phyloP scores from a whole-genome alignment of 2,888 invertebrate genomes.

The Scaptomyza parva region DNA sequence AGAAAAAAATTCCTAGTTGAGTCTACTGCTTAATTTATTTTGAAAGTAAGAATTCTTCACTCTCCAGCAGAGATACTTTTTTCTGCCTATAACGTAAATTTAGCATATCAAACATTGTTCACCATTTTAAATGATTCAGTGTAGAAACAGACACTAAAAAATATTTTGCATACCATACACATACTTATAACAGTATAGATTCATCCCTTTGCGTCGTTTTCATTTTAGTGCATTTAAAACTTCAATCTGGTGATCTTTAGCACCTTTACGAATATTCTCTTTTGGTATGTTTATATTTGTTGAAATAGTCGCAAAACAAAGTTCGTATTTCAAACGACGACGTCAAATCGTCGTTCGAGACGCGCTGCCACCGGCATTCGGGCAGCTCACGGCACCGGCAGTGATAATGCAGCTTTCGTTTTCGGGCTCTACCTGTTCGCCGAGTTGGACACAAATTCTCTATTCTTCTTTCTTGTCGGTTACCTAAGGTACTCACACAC shows the following conservation, averaged over 20 bases:
- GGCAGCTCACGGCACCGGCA: slow-evolving; percentile 52
- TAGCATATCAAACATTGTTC: too few species aligned
- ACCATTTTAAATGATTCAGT: too few species aligned
- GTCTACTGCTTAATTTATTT: not conserved
- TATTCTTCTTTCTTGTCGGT: slow-evolving; percentile 63
- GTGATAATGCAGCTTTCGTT: slow-evolving; percentile 43
- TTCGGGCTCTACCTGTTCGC: slow-evolving; percentile 72
- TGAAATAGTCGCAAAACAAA: slow-evolving; percentile 77
- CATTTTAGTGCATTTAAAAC: slow-evolving; percentile 3
- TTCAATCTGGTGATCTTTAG: slow-evolving; percentile 23
- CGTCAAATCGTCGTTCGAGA: slow-evolving; percentile 60
- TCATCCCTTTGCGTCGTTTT: slow-evolving; percentile 3
- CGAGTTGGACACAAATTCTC: slow-evolving; percentile 79
- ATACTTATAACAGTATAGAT: not conserved
- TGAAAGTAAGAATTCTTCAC: not conserved
- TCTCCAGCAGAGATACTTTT: too few species aligned
- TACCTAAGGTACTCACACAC: slow-evolving; percentile 75
- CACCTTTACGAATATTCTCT: slow-evolving; percentile 7
- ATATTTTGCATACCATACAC: slow-evolving; percentile 1
- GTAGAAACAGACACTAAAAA: too few species aligned
- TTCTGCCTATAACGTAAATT: too few species aligned
- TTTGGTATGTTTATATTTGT: slow-evolving; percentile 24
- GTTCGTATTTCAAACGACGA: slow-evolving; percentile 59
- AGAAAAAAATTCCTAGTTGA: not conserved
- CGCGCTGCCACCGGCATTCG: slow-evolving; percentile 65